Percentiles rank a stretch among this genome's conserved stretches.
These are phyloP conservation scores for Eupithecia insigniata DNA, from an alignment of 2,888 invertebrate species.

Conservation along the genomic window DNA sequence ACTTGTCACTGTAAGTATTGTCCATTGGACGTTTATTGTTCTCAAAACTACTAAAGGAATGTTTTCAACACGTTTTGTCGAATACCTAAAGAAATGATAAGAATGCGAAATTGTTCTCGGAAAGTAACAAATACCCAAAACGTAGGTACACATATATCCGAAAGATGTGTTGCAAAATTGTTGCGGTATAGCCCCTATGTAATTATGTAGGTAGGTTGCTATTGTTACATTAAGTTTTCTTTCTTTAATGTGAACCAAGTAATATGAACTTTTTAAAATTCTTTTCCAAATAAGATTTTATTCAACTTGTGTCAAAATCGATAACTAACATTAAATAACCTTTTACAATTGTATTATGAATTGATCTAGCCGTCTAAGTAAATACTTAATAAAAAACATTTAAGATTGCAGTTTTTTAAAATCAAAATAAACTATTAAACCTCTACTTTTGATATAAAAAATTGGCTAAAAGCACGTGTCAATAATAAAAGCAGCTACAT, in stretches of 20 bases:
- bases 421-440: not conserved
- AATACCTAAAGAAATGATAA: conserved; percentile 38
- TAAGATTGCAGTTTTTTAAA: not conserved
- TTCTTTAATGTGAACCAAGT: not conserved
- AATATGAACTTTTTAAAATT: too few species aligned
- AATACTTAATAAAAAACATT: not conserved
- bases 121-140: conserved; percentile 25
- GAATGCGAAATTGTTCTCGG: conserved; percentile 32
- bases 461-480: conserved; percentile 16
- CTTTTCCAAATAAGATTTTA: too few species aligned
- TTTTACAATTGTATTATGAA: too few species aligned
- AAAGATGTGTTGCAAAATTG: not conserved
- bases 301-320: too few species aligned
- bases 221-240: not conserved
- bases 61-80: conserved; percentile 32
- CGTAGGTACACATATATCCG: too few species aligned
- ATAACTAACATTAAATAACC: not conserved
- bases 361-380: too few species aligned
- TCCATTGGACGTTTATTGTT: conserved; percentile 36
- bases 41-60: conserved; percentile 26
- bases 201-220: not conserved
- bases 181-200: not conserved
- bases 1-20: conserved; percentile 35
- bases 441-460: not conserved
- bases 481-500: conserved; percentile 14